Evolutionary conservation across 1,140 invertebrate genomes (phyloP).

Genomic region (Brachionus asplanchnoidis): DNA sequence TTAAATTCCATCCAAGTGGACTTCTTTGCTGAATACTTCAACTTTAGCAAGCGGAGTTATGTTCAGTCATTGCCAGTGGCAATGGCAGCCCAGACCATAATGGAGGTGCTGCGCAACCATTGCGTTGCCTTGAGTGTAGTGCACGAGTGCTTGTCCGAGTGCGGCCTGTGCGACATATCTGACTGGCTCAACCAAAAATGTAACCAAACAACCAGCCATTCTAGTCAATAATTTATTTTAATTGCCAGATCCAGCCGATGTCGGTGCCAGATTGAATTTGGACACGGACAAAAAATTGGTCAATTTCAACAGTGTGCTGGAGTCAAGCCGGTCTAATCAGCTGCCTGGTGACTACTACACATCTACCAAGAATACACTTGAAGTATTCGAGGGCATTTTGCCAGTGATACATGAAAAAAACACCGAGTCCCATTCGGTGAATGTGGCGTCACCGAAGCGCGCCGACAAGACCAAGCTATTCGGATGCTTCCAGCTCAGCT

Average conservation of each 20-base stretch:
- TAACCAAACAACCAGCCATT: background rate
- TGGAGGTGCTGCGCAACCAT: background rate
- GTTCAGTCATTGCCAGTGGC: background rate
- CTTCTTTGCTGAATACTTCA: background rate
- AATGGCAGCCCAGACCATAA: background rate
- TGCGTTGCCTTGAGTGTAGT: background rate
- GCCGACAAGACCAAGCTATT: background rate
- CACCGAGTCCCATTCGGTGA: background rate
- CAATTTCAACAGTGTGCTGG: background rate
- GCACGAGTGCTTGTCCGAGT: background rate
- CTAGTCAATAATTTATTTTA: too few relatives aligned
- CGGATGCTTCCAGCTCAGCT: constrained; percentile 16
- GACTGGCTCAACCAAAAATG: background rate
- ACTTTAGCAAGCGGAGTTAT: background rate
- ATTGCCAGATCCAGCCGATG: too few relatives aligned
- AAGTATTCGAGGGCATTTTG: background rate
- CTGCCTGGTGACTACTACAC: background rate
- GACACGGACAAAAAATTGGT: background rate
- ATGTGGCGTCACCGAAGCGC: background rate
- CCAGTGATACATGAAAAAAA: background rate
- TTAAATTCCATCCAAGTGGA: background rate
- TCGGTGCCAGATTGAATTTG: background rate
- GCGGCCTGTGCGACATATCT: background rate
- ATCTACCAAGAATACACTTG: background rate
- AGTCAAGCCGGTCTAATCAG: background rate